Base-by-base conservation (phyloP, 1,140 invertebrate species). In the Psilanteris sp. region DNA sequence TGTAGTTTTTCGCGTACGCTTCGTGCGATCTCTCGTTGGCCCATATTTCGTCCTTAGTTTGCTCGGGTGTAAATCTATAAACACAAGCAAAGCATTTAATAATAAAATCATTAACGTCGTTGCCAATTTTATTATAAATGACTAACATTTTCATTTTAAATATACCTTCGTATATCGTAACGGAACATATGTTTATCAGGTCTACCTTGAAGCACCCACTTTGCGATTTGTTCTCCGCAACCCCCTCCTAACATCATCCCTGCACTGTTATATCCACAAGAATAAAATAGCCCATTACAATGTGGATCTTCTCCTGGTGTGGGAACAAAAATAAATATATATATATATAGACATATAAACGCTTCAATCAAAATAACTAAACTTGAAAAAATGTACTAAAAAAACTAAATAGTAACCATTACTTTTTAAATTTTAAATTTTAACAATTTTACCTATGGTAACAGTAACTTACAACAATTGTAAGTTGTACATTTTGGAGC, bases 221-320 rank as follows among this genome's bases (percentile, higher is more conserved):
- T 90, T 0, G 96, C 95, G 61, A 95, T 90, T 87, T 96, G 94
- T 80, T 95, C 92, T 0, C 92, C 94, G 73, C 94, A 95, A 1
- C 96, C 96, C 2, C 94, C 94, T 18, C 95, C 94, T 36, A 96
- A 91, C 94, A 96, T 96, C 92, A 97, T 96, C 2, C 96, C 96
- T 0, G 94, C 92, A 14, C 94, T 96, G 83, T 97, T 97, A 83
- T 95, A 97, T 5, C 94, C 96, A 79, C 93, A 95, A 31, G 92
- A 94, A 82, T 97, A 94, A 83, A 92, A 97, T 15, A 96, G 90
- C 31, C 94, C 90, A 73, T 64, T 59, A 52, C 86, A 87, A 6
- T 81, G 76, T 1, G 90, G 89, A 79, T 91, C 90, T 76, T 92
- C 91, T 8, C 89, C 89, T 89, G 54, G 2, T 39, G 29, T n/a